Percentiles rank a stretch among this genome's conserved stretches.
These are phyloP conservation scores for Pseudomyrmex gracilis DNA, from an alignment of 1,140 invertebrate genomes.

Conservation along the genomic window DNA sequence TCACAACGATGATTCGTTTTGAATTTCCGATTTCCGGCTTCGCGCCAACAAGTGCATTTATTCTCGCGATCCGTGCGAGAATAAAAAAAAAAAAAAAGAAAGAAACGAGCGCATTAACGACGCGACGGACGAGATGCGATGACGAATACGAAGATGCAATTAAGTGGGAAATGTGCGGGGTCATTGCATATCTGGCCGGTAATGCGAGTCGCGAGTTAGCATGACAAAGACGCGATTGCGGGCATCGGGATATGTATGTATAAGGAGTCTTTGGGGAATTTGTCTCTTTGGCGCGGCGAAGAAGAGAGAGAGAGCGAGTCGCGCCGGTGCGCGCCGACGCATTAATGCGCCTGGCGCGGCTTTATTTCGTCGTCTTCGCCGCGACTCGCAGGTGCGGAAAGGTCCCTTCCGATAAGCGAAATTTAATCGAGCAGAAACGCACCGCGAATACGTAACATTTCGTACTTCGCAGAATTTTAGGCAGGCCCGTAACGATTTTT, in stretches of 20 bases:
- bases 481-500: no score
- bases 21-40: conserved; percentile 78
- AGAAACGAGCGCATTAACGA: conserved; percentile 36
- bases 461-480: background rate
- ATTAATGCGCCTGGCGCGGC: conserved; percentile 61
- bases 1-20: conserved; percentile 66
- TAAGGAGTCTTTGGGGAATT: conserved; percentile 65
- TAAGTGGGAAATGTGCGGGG: conserved; percentile 83
- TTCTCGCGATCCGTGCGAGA: background rate
- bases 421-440: background rate
- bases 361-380: conserved; percentile 20
- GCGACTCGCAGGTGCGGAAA: conserved; percentile 9
- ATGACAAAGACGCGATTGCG: conserved; percentile 78
- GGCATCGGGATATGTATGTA: conserved; percentile 71
- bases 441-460: no score
- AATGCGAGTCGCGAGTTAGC: conserved; percentile 78
- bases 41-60: background rate
- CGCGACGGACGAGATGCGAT: background rate
- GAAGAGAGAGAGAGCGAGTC: conserved; percentile 8
- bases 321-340: conserved; percentile 31
- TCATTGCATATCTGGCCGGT: conserved; percentile 83
- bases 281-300: conserved; percentile 22
- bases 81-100: no score
- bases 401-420: background rate
- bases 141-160: conserved; percentile 84